Evolutionary conservation across 2,113 vertebrate species (phyloP), one percentile per base, ranked within the genome.

Genomic region (Hirundichthys speculiger): DNA sequence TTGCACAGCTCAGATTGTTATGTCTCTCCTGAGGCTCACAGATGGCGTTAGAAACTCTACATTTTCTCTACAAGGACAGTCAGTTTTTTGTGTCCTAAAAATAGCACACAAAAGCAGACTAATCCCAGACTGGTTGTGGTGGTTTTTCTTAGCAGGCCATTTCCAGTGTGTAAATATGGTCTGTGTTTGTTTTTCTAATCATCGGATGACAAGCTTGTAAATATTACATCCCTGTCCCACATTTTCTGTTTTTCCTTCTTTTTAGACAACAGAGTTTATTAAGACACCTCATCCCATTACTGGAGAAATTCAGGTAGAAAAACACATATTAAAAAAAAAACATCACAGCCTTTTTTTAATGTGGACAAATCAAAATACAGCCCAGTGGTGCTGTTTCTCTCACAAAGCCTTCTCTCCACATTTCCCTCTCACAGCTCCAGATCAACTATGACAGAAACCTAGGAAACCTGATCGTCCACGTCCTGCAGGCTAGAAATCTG

Each of bases 401-500:
- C 52, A 66, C 27, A 16, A 12, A 45, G 11, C 12, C 25, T 50
- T 18, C 14, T 4, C 39, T 9, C 30, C 7, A 7, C 30, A 34
- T 51, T 11, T 24, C 0, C 21, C 20, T 63, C 25, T 64, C 46
- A 58, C 87, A 99, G 98, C 96, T 99, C 86, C 98, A 99, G 93
- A 95, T 99, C 91, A 98, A 94, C 92, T 98, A 98, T 74, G 98
- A 99, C 91, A 95, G 94, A 73, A 95, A 95, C 82, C 93, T 98
- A 78, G 98, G 96, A 82, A 99, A 99, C 89, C 89, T 99, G 53
- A 96, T 99, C 79, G 95, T 99, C 73, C 98, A 99, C 40, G 94
- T 99, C 64, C 95, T 99, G 75, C 98, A 99, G 93, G 97, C 98
- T 73, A 96, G 96, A 90, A 98, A 96, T 86, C 93, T 99, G 50